phyloP scores from a whole-genome alignment of 2,113 vertebrate genomes.

The Zosterops hypoxanthus region DNA sequence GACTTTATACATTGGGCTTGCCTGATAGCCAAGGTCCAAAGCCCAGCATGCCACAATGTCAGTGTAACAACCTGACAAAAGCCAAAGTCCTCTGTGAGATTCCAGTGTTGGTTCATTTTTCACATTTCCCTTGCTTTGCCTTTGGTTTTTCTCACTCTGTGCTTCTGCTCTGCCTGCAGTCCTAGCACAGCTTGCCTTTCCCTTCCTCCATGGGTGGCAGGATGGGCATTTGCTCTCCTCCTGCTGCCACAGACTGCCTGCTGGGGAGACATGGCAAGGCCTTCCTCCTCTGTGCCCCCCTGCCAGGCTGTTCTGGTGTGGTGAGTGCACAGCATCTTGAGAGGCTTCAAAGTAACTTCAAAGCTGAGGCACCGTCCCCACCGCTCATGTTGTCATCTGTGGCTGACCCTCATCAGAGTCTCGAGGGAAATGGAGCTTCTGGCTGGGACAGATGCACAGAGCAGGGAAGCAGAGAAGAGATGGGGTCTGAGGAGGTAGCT shows the following conservation, averaged over 20 bases:
- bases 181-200: not conserved
- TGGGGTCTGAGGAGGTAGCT: fast-evolving
- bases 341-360: not conserved
- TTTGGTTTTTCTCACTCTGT: not conserved
- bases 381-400: not conserved
- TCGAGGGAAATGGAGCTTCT: not conserved
- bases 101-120: not conserved
- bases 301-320: not conserved
- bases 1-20: not conserved
- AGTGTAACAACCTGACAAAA: not conserved
- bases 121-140: not conserved
- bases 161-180: not conserved
- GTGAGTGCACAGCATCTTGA: not conserved
- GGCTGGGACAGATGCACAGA: not conserved
- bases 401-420: not conserved
- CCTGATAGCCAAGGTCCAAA: not conserved
- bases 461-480: not conserved
- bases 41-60: not conserved
- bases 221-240: not conserved
- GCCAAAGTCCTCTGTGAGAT: not conserved
- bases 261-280: not conserved
- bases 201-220: not conserved
- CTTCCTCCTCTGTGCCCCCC: not conserved
- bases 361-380: fast-evolving
- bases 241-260: not conserved